Evolutionary conservation across 2,888 invertebrate genomes (phyloP).

Genomic region (Suillia variegata): DNA sequence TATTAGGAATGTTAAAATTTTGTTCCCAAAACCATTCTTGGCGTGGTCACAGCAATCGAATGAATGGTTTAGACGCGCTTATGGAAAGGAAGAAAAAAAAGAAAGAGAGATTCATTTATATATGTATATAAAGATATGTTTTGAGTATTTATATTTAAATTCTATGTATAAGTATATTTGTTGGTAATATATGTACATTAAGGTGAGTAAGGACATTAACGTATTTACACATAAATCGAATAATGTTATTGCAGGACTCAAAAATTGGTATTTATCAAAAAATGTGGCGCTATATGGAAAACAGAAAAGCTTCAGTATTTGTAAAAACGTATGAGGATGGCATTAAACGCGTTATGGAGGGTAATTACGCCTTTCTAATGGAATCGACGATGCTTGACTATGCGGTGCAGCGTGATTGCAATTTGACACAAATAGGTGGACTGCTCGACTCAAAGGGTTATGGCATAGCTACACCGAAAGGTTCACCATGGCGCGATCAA

Average conservation of each 20-base stretch:
- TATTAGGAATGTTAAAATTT: too few relatives aligned
- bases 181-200: too few relatives aligned
- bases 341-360: slow-evolving; percentile 80
- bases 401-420: slow-evolving; percentile 91
- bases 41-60: too few relatives aligned
- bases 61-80: too few relatives aligned
- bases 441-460: slow-evolving; percentile 69
- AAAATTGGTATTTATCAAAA: slow-evolving; percentile 88
- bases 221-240: too few relatives aligned
- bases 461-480: slow-evolving; percentile 96
- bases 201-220: too few relatives aligned
- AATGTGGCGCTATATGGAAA: slow-evolving; percentile 97
- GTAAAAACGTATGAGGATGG: slow-evolving; percentile 92
- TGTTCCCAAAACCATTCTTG: too few relatives aligned
- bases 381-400: slow-evolving; percentile 98
- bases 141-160: too few relatives aligned
- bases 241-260: slow-evolving; percentile 76
- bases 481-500: slow-evolving; percentile 93
- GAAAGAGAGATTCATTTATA: too few relatives aligned
- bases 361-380: slow-evolving; percentile 97
- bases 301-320: slow-evolving; percentile 78
- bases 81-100: too few relatives aligned
- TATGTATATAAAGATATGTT: too few relatives aligned
- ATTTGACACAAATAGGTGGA: slow-evolving; percentile 96
- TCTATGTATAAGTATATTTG: too few relatives aligned